These are phyloP conservation scores for Brachionus sp. DNA, from an alignment of 1,140 invertebrate species.

Conservation along the genomic window DNA sequence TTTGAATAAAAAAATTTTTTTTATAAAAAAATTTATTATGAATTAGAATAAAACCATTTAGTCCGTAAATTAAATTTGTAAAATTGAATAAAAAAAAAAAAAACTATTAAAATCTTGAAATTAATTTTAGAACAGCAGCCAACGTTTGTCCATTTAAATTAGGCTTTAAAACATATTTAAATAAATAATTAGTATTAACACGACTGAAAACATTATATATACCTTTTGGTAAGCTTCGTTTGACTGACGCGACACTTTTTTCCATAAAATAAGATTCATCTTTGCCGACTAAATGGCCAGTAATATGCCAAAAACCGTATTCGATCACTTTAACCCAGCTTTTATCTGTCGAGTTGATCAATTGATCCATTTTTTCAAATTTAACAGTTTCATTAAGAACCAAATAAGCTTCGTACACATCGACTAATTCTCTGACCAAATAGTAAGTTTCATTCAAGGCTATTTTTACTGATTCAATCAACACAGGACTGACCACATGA, in stretches of 20 bases:
- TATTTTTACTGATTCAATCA: neutral
- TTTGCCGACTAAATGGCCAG: neutral
- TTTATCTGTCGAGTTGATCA: constrained; percentile 12
- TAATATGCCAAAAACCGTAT: constrained; percentile 29
- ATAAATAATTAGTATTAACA: constrained; percentile 35
- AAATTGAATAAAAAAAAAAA: neutral
- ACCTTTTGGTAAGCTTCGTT: constrained; percentile 37
- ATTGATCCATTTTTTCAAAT: neutral
- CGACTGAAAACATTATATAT: constrained; percentile 28
- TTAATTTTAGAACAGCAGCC: constrained; percentile 12
- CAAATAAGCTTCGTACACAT: neutral
- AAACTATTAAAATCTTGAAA: constrained; percentile 5
- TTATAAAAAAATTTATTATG: neutral
- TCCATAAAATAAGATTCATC: neutral
- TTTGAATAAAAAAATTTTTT: no score
- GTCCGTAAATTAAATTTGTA: neutral
- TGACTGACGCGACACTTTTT: neutral
- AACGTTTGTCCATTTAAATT: constrained; percentile 37
- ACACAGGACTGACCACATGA: neutral
- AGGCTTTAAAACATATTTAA: constrained; percentile 41
- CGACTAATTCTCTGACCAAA: neutral
- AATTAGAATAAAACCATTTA: neutral
- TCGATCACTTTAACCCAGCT: constrained; percentile 2
- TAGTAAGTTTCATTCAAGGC: neutral
- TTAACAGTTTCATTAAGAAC: neutral